Base-by-base conservation (phyloP, 1,140 invertebrate species). In the Drosophila watanabei region DNA sequence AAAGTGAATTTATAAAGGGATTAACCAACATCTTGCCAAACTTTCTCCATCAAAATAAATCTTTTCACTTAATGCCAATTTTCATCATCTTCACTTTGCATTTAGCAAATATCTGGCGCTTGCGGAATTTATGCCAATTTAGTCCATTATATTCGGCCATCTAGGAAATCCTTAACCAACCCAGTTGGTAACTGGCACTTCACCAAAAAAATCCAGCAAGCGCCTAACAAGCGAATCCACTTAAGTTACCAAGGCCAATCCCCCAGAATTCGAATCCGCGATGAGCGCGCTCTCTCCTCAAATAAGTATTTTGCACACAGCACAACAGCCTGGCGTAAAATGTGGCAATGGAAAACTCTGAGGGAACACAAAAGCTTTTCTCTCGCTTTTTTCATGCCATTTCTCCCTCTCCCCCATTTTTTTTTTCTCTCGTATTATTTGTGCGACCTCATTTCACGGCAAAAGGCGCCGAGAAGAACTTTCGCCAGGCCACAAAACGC, bases 401-500 rank as follows among this genome's bases (percentile, higher is more conserved):
- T 30, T 32, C 28, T 51, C 33, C 35, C 24, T 59, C 54, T 39
- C 63, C 54, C 48, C 9, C 14, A 13, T 20, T 39, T 66, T 35
- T 37, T 35, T 14, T 48, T 71, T 46, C 48, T 28, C 46, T 70
- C 37, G 41, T 37, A 63, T 65, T 72, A 60, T 73, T 61, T 52
- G 52, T 32, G 71, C 59, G 85, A 79, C 84, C 84, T 81, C 73
- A 89, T 88, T 88, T 84, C 69, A 81, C 52, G 84, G 73, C 77
- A 69, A 68, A 82, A 86, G 69, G 79, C 72, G 69, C 48, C 57
- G 37, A 66, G 63, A 82, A 87, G 79, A 88, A 76, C 85, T 89
- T 88, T 88, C 78, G 73, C 80, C 70, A 45, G 49, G 77, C 85
- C 77, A 77, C 77, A 88, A 88, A 84, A 71, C 80, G 80, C 85